A percentile compares a stretch with the other conserved stretches of the same genome.
Conservation (phyloP, 1,140 invertebrate genomes). For the Apis dorsata region DNA sequence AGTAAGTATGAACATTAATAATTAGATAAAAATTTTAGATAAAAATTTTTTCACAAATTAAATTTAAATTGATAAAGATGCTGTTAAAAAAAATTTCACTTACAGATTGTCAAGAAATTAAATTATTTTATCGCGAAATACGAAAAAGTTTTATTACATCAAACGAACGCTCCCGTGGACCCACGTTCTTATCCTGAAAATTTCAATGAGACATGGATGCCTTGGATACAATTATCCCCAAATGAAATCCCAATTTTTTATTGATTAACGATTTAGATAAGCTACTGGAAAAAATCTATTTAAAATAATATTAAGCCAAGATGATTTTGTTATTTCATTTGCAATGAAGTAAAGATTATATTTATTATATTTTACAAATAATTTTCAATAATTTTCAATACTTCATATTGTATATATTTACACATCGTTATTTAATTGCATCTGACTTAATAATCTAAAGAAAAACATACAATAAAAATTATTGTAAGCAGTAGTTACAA, state of each 20-base stretch:
- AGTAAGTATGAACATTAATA: conserved; percentile 49
- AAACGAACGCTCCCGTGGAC: conserved; percentile 69
- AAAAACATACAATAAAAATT: too few relatives aligned
- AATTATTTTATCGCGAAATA: conserved; percentile 67
- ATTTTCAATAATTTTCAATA: too few relatives aligned
- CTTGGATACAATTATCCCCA: conserved; percentile 71
- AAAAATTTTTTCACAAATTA: too few relatives aligned
- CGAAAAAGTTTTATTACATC: conserved; percentile 63
- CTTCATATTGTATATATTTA: too few relatives aligned
- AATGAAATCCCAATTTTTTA: not conserved
- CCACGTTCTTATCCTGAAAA: conserved; percentile 70
- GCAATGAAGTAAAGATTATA: too few relatives aligned
- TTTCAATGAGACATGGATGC: conserved; percentile 77
- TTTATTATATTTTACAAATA: too few relatives aligned
- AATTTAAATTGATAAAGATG: not conserved
- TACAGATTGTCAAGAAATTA: conserved; percentile 66
- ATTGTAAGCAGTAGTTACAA: too few relatives aligned
- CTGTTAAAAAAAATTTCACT: not conserved
- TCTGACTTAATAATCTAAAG: too few relatives aligned
- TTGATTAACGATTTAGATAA: not conserved
- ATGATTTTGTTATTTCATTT: not conserved
- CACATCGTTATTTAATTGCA: too few relatives aligned
- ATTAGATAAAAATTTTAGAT: too few relatives aligned
- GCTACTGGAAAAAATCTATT: not conserved
- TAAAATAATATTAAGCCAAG: too few relatives aligned